Conservation (phyloP, 2,797 vertebrate species). For the Melanitta fusca region DNA sequence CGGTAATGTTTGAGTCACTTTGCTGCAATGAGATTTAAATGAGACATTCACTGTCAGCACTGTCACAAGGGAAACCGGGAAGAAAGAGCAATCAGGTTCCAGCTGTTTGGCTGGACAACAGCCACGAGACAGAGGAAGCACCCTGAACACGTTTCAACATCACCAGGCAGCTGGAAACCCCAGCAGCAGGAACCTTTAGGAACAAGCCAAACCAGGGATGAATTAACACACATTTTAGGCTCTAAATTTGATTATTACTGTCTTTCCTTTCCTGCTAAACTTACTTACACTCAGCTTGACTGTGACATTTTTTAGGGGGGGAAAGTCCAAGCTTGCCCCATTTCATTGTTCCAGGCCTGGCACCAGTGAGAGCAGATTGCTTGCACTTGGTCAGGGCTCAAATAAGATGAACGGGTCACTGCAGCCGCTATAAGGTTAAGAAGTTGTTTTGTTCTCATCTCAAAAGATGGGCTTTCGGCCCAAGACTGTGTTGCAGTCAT, state of each 20-base stretch:
- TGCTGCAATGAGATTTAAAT: slow-evolving; percentile 8
- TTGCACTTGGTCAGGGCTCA: too few relatives aligned
- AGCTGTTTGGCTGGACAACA: slow-evolving; percentile 3
- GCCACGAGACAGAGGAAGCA: background rate
- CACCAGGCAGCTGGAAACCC: background rate
- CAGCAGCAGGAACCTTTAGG: background rate
- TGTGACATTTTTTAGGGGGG: background rate
- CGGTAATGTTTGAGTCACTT: background rate
- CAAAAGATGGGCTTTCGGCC: background rate
- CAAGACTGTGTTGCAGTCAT: background rate
- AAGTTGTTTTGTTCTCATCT: background rate
- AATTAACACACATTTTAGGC: background rate
- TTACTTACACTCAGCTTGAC: background rate
- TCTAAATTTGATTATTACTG: background rate
- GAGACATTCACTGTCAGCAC: background rate
- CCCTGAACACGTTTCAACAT: background rate
- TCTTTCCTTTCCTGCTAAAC: background rate
- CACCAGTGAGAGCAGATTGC: too few relatives aligned
- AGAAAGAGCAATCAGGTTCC: background rate
- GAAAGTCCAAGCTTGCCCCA: background rate
- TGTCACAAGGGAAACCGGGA: background rate
- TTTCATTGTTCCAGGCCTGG: background rate
- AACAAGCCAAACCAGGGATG: background rate
- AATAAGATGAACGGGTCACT: background rate
- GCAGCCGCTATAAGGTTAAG: too few relatives aligned